Percentiles rank a stretch among this genome's conserved stretches.
These are phyloP conservation scores for Stictonetta naevosa DNA, from an alignment of 2,113 vertebrate species.

Conservation along the genomic window DNA sequence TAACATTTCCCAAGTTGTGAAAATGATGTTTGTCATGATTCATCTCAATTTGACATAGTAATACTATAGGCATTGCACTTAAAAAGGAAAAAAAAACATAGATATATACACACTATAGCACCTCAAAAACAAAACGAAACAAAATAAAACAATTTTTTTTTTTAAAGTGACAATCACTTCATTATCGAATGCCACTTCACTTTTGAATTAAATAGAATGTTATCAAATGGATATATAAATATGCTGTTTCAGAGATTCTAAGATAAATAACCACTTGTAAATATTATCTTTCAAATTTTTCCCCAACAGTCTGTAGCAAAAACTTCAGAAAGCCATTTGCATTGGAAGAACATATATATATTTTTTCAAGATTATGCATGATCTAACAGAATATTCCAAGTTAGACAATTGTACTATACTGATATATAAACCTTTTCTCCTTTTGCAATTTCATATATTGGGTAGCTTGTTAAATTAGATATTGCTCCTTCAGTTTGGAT, in stretches of 20 bases:
- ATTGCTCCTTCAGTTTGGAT: slow-evolving; percentile 7
- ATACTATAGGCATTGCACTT: slow-evolving; percentile 46
- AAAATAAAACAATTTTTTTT: not conserved
- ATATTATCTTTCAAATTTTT: not conserved
- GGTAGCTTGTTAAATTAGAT: not conserved
- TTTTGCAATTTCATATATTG: not conserved
- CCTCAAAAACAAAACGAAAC: not conserved
- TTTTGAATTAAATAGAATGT: slow-evolving; percentile 26
- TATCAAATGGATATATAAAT: slow-evolving; percentile 18
- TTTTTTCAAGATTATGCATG: not conserved
- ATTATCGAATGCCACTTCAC: slow-evolving; percentile 38
- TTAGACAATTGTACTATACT: not conserved
- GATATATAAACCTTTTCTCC: not conserved
- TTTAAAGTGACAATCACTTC: slow-evolving; percentile 9
- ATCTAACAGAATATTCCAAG: not conserved
- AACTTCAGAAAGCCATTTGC: slow-evolving; percentile 19
- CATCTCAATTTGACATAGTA: slow-evolving; percentile 49
- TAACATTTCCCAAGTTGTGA: slow-evolving; percentile 71
- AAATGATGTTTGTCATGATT: slow-evolving; percentile 67
- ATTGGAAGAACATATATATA: not conserved
- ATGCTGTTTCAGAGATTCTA: not conserved
- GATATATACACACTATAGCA: not conserved
- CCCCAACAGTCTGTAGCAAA: not conserved
- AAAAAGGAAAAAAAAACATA: slow-evolving; percentile 24
- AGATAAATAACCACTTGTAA: not conserved